These are phyloP conservation scores for Formicarius rufipectus DNA, from an alignment of 2,113 vertebrate species.

Conservation along the genomic window DNA sequence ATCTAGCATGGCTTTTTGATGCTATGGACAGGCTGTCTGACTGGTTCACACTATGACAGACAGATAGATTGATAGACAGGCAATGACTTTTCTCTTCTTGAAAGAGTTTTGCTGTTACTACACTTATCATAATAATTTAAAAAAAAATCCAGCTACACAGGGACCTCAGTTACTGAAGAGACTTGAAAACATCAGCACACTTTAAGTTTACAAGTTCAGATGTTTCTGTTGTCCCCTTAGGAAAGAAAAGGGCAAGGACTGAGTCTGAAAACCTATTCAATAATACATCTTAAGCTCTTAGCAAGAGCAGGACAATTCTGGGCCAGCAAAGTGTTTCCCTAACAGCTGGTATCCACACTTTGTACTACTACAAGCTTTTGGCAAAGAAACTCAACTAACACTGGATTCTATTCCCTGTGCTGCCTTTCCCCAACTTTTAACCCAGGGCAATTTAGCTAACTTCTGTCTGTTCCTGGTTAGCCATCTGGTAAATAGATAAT, in stretches of 20 bases:
- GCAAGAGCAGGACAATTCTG: constrained; percentile 23
- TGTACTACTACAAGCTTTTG: constrained; percentile 35
- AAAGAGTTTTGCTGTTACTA: neutral
- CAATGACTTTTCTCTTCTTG: neutral
- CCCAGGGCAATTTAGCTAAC: constrained; percentile 58
- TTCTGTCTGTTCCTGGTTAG: constrained; percentile 50
- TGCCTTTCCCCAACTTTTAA: constrained; percentile 48
- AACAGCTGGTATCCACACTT: constrained; percentile 47
- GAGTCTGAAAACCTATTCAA: neutral
- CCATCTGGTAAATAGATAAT: constrained; percentile 59
- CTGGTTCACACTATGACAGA: neutral
- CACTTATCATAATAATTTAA: neutral
- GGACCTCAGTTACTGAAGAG: neutral
- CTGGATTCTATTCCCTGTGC: constrained; percentile 42
- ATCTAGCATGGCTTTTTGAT: constrained; percentile 22
- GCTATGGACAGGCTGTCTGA: constrained; percentile 14
- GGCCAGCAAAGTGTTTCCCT: constrained; percentile 1
- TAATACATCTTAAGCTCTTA: constrained; percentile 54
- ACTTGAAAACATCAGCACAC: neutral
- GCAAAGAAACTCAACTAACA: constrained; percentile 41
- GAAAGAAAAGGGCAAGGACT: constrained; percentile 30
- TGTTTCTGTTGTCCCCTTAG: constrained; percentile 26
- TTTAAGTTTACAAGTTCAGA: constrained; percentile 12
- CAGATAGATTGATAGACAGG: neutral
- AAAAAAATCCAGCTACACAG: neutral